Percentiles rank a stretch among this genome's conserved stretches.
Evolutionary conservation across 2,888 invertebrate species (phyloP).

Genomic region (Conchocele bisecta): DNA sequence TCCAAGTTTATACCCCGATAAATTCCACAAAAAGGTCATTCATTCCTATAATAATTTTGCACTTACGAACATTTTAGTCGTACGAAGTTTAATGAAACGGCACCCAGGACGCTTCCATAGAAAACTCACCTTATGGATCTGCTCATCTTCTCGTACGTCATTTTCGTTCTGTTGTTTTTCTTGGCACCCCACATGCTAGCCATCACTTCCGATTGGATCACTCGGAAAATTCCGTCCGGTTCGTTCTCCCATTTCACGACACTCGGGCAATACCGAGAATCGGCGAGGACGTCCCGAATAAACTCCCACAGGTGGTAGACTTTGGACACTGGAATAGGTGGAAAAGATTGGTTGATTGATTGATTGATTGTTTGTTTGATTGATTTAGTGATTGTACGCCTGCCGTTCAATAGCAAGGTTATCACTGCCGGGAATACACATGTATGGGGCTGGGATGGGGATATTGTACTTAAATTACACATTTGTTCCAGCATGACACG

Average conservation of each 20-base stretch:
- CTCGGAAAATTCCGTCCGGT: constrained; percentile 92
- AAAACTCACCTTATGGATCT: constrained; percentile 93
- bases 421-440: too few species aligned
- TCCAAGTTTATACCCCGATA: too few species aligned
- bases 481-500: too few species aligned
- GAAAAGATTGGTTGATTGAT: not conserved
- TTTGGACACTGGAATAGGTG: constrained; percentile 47
- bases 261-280: constrained; percentile 90
- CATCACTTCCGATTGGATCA: constrained; percentile 93
- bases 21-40: too few species aligned
- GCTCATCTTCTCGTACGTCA: constrained; percentile 97
- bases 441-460: too few species aligned
- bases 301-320: constrained; percentile 89
- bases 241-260: constrained; percentile 95
- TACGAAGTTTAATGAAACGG: too few species aligned
- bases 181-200: constrained; percentile 93
- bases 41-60: too few species aligned
- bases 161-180: constrained; percentile 91
- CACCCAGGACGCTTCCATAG: too few species aligned
- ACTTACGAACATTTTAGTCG: too few species aligned
- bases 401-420: too few species aligned
- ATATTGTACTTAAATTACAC: too few species aligned
- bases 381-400: not conserved
- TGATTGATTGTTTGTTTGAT: not conserved
- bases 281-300: constrained; percentile 90